Evolutionary conservation across 2,113 vertebrate species (phyloP).

Genomic region (Stomatorhinus ivindoensis): DNA sequence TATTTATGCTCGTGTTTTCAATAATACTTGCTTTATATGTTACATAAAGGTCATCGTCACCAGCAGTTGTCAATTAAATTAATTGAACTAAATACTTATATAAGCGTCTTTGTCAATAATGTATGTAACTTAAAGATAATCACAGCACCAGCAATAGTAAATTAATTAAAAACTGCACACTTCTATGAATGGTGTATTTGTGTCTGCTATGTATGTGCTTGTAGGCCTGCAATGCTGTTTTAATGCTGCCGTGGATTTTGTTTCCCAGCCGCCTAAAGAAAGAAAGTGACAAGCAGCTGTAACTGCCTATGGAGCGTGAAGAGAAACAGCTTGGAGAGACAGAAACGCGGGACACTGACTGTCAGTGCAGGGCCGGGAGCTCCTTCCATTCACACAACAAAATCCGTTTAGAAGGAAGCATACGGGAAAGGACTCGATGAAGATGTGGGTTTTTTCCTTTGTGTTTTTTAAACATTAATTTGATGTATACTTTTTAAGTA

Average conservation of each 20-base stretch:
- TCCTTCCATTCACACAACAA: constrained; percentile 58
- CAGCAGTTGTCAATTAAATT: neutral
- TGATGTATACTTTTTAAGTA: constrained; percentile 70
- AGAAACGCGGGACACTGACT: constrained; percentile 56
- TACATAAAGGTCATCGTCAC: neutral
- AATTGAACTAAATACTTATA: neutral
- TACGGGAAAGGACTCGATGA: constrained; percentile 71
- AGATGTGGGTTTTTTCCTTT: constrained; percentile 62
- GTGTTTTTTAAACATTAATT: constrained; percentile 56
- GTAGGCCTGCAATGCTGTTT: neutral
- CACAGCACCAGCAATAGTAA: neutral
- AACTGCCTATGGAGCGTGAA: constrained; percentile 67
- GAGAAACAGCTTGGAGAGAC: constrained; percentile 34
- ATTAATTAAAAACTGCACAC: neutral
- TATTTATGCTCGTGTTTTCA: neutral
- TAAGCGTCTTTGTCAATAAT: neutral
- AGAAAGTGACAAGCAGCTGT: constrained; percentile 99
- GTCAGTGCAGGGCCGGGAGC: constrained; percentile 63
- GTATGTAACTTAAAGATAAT: neutral
- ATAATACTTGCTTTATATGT: neutral
- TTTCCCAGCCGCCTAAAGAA: constrained; percentile 94
- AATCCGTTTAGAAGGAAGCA: constrained; percentile 57
- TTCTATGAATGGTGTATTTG: neutral
- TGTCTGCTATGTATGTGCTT: neutral
- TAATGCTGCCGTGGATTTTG: constrained; percentile 13